Evolutionary conservation across 1,140 invertebrate species (phyloP), one percentile per base, ranked within the genome.

Genomic region (Zaprionus camerounensis): DNA sequence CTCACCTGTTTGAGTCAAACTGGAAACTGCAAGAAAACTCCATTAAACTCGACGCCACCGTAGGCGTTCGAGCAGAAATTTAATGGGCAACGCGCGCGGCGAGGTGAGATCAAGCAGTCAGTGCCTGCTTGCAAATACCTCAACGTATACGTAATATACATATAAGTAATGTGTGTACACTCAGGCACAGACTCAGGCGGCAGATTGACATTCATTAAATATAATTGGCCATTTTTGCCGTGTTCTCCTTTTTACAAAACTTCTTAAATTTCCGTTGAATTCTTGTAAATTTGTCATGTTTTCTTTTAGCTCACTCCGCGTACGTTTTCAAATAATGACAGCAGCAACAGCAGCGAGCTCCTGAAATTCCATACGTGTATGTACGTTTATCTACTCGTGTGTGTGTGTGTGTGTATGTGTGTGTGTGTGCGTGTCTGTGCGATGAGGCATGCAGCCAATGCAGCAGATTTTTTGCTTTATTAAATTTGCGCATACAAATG

Each of bases 1-100:
- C n/a, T 12, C 70, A 77, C 63, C 70, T 67, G 63, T 77, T 77
- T 63, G 64, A 55, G 57, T 64, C 22, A 15, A 26, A 58, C 20
- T 62, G 41, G 12, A 66, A 22, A 34, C 24, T 7, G 41, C 24
- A 56, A 17, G 53, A 57, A 57, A 31, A 20, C 38, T 41, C 5
- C 28, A 17, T 12, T 3, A 34, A 34, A 11, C 31, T 49, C 20
- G 38, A 28, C 26, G 36, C 9, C 22, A 28, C 34, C 17, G 41
- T 12, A 59, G 15, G 53, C 44, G 55, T 15, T 65, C 61, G 63
- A 57, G 65, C 34, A 26, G 34, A 26, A 41, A 62, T 64, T 41
- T 49, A 31, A 53, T 34, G 53, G 15, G 34, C 58, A 34, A 64
- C 13, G 36, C 5, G 5, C 5, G 2, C n/a, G 7, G 5, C 51